Evolutionary conservation across 2,888 invertebrate genomes (phyloP), one percentile per base, ranked within the genome.

Genomic region (Harmothoe impar): DNA sequence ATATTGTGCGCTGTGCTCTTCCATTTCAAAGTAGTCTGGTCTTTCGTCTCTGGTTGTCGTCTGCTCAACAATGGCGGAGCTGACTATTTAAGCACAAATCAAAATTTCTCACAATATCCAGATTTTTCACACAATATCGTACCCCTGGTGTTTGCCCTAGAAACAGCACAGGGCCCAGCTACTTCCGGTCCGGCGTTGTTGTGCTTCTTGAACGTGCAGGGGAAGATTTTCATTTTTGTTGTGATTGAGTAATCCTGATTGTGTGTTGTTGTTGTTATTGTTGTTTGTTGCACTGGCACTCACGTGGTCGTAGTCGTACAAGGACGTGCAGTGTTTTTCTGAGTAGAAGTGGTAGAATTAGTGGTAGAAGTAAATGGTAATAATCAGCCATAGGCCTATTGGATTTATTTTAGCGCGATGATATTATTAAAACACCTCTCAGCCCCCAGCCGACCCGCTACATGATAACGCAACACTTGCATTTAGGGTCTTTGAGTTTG

Each of bases 381-480:
- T 77, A 77, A 29, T 68, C 20, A n/a, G 7, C 12, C 68, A 77
- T 77, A 25, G 17, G 5, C 77, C 7, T 77, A 15, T 77, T 77
- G 20, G 7, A n/a, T 77, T 77, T 77, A 15, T 77, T 77, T 77
- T 10, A 77, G 25, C 77, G 25, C 25, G 77, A 77, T 31, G 25
- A 31, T 77, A 31, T 29, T 62, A n/a, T 62, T 62, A n/a, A 62
- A 43, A 43, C 43, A 43, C 43, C 62, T n/a, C 62, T 62, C n/a
- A n/a, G 62, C 62, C 62, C 62, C 20, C 62, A 62, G 23, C 20
- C 20, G n/a, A 77, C 43, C 52, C n/a, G 90, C 91, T 91, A 91
- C 91, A 91, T 91, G 52, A 91, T 81, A 12, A 91, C 91, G 85
- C 92, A 92, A 72, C 92, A 92, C 86, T 92, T 91, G 89, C 92